phyloP scores from a whole-genome alignment of 1,140 invertebrate genomes.

The Cyclargus thomasi region DNA sequence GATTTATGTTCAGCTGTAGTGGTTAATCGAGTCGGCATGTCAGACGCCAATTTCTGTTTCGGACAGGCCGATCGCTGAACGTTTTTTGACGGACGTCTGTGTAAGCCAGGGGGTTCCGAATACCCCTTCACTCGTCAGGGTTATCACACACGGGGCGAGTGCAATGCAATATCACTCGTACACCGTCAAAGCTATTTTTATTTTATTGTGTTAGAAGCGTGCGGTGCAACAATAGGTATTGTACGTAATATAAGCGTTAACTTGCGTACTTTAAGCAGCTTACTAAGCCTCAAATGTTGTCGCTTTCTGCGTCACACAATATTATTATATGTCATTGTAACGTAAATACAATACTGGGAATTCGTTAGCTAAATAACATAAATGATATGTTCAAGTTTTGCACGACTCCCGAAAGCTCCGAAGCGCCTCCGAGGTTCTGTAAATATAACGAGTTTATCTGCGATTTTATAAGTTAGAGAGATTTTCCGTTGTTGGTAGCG shows the following conservation, averaged over 20 bases:
- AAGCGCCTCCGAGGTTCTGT: not conserved
- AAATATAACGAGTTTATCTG: not conserved
- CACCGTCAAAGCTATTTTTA: not conserved
- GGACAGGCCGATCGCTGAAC: not conserved
- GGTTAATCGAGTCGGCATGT: not conserved
- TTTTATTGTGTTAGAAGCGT: not conserved
- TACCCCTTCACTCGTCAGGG: not conserved
- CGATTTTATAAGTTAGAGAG: not conserved
- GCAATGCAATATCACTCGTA: not conserved
- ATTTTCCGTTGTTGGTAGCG: not conserved
- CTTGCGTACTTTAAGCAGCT: not conserved
- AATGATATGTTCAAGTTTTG: not conserved
- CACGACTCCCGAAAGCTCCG: not conserved
- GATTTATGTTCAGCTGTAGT: constrained; percentile 3
- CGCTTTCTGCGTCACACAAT: not conserved
- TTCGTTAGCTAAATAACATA: no score
- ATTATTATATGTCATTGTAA: no score
- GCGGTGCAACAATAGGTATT: not conserved
- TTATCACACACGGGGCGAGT: not conserved
- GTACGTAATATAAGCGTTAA: not conserved
- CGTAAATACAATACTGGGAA: no score
- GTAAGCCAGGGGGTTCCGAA: not conserved
- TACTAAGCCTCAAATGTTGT: not conserved
- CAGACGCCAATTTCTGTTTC: not conserved
- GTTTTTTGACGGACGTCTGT: not conserved